Evolutionary conservation across 1,140 invertebrate species (phyloP).

Genomic region (Pararge aegeria): DNA sequence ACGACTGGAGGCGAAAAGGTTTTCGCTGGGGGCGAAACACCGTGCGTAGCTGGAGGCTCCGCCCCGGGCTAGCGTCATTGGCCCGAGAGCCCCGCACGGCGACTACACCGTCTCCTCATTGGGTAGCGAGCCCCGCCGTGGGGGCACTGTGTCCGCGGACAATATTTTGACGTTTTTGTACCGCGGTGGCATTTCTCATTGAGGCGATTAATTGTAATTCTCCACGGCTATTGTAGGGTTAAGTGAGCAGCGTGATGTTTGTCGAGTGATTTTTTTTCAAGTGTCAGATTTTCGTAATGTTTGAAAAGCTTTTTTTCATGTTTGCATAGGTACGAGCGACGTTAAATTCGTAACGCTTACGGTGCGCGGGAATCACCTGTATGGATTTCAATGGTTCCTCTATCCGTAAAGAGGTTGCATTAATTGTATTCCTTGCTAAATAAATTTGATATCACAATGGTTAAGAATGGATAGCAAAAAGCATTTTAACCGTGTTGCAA

Average conservation of each 20-base stretch:
- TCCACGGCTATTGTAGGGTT: constrained; percentile 73
- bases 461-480: constrained; percentile 9
- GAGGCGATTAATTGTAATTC: constrained; percentile 74
- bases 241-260: constrained; percentile 65
- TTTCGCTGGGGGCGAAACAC: constrained; percentile 76
- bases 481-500: constrained; percentile 5
- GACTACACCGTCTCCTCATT: constrained; percentile 53
- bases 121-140: constrained; percentile 50
- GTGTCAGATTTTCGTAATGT: constrained; percentile 25
- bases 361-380: constrained; percentile 38
- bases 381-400: constrained; percentile 30
- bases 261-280: constrained; percentile 31
- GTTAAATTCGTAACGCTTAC: constrained; percentile 1
- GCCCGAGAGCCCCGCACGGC: constrained; percentile 52
- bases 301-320: constrained; percentile 17
- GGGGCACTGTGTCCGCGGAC: constrained; percentile 52
- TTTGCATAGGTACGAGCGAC: constrained; percentile 35
- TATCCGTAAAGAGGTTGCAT: background rate
- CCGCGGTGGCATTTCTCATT: constrained; percentile 67
- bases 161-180: constrained; percentile 76
- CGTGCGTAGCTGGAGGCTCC: constrained; percentile 65
- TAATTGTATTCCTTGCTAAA: background rate
- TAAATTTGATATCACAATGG: constrained; percentile 12
- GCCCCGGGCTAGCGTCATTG: constrained; percentile 68
- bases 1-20: constrained; percentile 77